A percentile compares a stretch with the other conserved stretches of the same genome.
These are phyloP conservation scores for Hypsopygia costalis DNA, from an alignment of 2,888 invertebrate species.

Conservation along the genomic window DNA sequence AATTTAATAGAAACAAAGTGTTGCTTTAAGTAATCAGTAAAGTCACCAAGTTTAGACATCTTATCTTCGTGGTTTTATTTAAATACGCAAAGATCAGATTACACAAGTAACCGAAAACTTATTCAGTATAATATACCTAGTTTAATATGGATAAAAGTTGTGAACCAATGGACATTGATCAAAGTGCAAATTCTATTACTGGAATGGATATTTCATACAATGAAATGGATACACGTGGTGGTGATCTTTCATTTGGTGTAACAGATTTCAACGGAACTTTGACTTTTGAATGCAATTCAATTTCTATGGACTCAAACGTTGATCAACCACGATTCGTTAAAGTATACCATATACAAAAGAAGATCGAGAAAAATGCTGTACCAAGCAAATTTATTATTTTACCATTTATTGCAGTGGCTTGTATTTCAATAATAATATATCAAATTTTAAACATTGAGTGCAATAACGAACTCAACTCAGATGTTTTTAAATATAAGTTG, in stretches of 20 bases:
- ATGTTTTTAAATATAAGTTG: conserved; percentile 32
- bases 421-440: conserved; percentile 36
- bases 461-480: conserved; percentile 35
- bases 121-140: no score
- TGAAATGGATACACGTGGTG: conserved; percentile 21
- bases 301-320: neutral
- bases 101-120: no score
- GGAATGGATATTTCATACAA: conserved; percentile 53
- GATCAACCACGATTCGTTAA: conserved; percentile 22
- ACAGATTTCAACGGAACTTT: neutral
- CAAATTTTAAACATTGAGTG: conserved; percentile 43
- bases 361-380: conserved; percentile 21
- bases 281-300: neutral
- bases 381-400: conserved; percentile 19
- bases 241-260: neutral
- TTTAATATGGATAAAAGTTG: conserved; percentile 23
- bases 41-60: no score
- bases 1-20: no score
- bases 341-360: conserved; percentile 36
- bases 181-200: conserved; percentile 48
- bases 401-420: conserved; percentile 21
- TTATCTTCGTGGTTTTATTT: no score
- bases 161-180: conserved; percentile 71
- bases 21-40: no score
- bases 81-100: no score